Conservation (phyloP, 2,797 vertebrate genomes). For the Coracias cyanogaster region DNA sequence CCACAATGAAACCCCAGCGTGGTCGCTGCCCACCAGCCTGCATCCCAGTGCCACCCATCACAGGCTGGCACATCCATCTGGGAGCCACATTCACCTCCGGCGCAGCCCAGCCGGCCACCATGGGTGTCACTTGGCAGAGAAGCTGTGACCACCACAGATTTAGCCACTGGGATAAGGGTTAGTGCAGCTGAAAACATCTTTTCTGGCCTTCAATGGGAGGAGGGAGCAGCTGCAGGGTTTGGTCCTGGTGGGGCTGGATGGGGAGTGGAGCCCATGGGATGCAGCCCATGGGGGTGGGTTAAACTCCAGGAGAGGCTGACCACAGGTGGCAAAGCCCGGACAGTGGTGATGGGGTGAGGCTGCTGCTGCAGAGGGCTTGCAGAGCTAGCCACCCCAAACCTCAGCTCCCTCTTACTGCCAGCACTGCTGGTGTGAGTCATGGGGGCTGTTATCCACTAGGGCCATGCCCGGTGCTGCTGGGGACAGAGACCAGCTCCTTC, state of each 20-base stretch:
- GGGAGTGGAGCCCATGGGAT: not conserved
- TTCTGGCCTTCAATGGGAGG: not conserved
- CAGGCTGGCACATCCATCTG: not conserved
- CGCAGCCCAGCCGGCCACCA: accelerated
- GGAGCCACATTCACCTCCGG: not conserved
- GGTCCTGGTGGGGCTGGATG: accelerated
- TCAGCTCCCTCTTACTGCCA: not conserved
- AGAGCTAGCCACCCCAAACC: not conserved
- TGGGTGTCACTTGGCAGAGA: not conserved
- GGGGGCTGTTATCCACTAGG: accelerated
- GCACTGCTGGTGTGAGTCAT: not conserved
- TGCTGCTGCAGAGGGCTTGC: not conserved
- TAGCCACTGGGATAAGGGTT: not conserved
- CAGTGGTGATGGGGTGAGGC: not conserved
- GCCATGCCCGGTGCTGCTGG: not conserved
- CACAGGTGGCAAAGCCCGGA: not conserved
- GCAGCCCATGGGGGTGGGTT: accelerated
- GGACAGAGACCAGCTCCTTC: not conserved
- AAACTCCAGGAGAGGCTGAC: not conserved
- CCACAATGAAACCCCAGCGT: not conserved
- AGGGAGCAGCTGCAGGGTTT: not conserved
- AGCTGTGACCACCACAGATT: not conserved
- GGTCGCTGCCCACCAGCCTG: not conserved
- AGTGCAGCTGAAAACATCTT: not conserved
- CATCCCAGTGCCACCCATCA: not conserved